These are phyloP conservation scores for Andrena hattorfiana DNA, from an alignment of 2,888 invertebrate genomes.

Conservation along the genomic window DNA sequence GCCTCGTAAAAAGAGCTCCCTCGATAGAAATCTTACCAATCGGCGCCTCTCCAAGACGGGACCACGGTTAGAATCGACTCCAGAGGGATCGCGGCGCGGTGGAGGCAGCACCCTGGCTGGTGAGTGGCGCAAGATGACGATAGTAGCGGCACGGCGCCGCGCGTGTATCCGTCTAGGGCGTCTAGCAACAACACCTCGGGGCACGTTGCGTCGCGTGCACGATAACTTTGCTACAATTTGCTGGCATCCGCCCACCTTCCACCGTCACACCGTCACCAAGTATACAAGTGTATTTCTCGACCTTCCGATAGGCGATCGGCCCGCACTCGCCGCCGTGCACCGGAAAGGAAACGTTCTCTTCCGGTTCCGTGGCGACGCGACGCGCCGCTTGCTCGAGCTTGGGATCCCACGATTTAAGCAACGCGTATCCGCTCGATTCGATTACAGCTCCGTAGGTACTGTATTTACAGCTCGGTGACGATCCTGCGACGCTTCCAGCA, in stretches of 20 bases:
- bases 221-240: background rate
- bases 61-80: background rate
- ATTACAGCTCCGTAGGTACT: too few species aligned
- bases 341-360: slow-evolving; percentile 7
- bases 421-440: background rate
- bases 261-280: background rate
- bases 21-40: background rate
- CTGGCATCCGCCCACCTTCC: background rate
- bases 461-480: background rate
- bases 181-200: background rate
- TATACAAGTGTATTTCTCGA: background rate
- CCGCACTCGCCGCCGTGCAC: background rate
- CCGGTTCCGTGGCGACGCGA: slow-evolving; percentile 3
- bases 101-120: too few species aligned
- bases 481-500: background rate
- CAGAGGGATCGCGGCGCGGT: background rate
- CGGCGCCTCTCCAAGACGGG: background rate
- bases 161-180: background rate
- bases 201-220: background rate
- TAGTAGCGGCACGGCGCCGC: too few species aligned
- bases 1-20: too few species aligned
- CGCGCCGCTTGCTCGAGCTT: background rate
- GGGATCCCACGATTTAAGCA: background rate
- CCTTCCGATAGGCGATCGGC: background rate
- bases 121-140: too few species aligned